A percentile compares a stretch with the other conserved stretches of the same genome.
Evolutionary conservation across 2,888 invertebrate species (phyloP).

Genomic region (Prenolepis imparis): DNA sequence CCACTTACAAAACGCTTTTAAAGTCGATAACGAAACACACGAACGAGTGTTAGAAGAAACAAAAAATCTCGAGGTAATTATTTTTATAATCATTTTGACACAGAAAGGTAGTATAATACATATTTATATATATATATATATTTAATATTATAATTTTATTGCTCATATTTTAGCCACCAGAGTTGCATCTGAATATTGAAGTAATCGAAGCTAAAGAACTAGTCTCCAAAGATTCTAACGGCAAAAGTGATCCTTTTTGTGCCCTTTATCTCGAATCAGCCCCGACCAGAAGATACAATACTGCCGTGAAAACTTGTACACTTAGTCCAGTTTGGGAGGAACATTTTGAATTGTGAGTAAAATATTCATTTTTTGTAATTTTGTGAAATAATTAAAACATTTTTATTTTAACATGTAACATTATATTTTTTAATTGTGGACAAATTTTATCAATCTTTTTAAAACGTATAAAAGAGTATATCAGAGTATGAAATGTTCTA

Average conservation of each 20-base stretch:
- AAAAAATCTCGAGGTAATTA: slow-evolving; percentile 90
- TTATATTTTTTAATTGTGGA: neutral
- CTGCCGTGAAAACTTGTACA: slow-evolving; percentile 96
- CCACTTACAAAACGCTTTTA: slow-evolving; percentile 93
- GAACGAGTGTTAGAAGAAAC: slow-evolving; percentile 91
- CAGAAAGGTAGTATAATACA: neutral
- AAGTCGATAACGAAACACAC: slow-evolving; percentile 92
- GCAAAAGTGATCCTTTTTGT: slow-evolving; percentile 99
- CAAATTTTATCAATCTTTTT: neutral
- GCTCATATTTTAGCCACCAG: slow-evolving; percentile 89
- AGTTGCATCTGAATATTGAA: slow-evolving; percentile 94
- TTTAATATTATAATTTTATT: slow-evolving; percentile 4
- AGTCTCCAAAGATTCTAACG: slow-evolving; percentile 94
- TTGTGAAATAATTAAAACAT: neutral
- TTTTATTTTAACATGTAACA: neutral
- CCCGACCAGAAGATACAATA: slow-evolving; percentile 93
- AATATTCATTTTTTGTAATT: neutral
- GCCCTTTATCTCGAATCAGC: slow-evolving; percentile 95
- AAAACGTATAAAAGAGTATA: neutral
- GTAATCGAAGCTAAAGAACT: slow-evolving; percentile 95
- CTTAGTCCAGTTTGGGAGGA: slow-evolving; percentile 98
- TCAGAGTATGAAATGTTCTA: neutral
- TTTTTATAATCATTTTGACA: slow-evolving; percentile 17
- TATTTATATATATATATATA: neutral
- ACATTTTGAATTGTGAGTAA: slow-evolving; percentile 95